These are phyloP conservation scores for Patiria miniata DNA, from an alignment of 35 echinoderm and acorn worm species.

Conservation along the genomic window DNA sequence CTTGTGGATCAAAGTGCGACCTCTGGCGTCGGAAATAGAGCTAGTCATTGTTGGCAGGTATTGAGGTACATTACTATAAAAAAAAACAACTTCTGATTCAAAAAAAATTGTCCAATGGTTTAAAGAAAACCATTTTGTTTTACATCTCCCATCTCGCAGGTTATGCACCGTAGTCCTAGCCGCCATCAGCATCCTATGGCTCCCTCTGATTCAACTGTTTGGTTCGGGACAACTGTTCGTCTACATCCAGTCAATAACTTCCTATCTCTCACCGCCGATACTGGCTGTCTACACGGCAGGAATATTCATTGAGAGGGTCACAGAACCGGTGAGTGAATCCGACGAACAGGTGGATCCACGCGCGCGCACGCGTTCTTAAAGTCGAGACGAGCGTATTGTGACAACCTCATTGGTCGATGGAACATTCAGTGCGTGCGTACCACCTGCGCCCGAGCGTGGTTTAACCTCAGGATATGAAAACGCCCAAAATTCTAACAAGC, in stretches of 20 bases:
- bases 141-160: no score
- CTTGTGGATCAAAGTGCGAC: slow-evolving; percentile 73
- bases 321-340: slow-evolving; percentile 68
- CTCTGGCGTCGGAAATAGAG: slow-evolving; percentile 66
- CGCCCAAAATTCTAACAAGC: no score
- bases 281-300: slow-evolving; percentile 77
- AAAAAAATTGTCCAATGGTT: no score
- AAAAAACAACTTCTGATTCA: no score
- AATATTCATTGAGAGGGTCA: slow-evolving; percentile 81
- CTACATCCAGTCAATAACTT: slow-evolving; percentile 95
- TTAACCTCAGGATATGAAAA: no score
- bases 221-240: slow-evolving; percentile 85
- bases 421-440: neutral
- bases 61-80: no score
- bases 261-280: slow-evolving; percentile 92
- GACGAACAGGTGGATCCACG: neutral
- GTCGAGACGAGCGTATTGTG: neutral
- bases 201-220: slow-evolving; percentile 80
- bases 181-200: slow-evolving; percentile 78
- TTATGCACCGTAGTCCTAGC: slow-evolving; percentile 71
- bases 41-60: slow-evolving; percentile 86
- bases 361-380: neutral
- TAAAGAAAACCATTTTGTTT: no score
- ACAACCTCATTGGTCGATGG: neutral
- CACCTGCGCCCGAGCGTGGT: no score